A percentile compares a stretch with the other conserved stretches of the same genome.
Evolutionary conservation across 2,888 invertebrate genomes (phyloP).

Genomic region (Spodoptera littoralis): DNA sequence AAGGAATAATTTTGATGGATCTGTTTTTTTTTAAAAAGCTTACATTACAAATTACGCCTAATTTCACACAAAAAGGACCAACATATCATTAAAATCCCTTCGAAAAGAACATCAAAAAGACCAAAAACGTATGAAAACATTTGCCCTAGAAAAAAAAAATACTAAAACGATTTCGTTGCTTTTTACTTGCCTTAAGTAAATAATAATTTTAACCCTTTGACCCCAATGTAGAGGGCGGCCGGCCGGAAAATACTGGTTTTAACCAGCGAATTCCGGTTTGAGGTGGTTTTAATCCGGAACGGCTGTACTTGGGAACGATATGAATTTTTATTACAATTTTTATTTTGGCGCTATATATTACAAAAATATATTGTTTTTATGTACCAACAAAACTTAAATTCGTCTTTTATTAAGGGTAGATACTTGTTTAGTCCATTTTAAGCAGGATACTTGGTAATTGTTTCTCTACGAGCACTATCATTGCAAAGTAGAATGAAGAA

Average conservation of each 20-base stretch:
- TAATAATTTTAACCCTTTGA: constrained; percentile 64
- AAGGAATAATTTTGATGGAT: too few relatives aligned
- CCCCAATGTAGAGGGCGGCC: constrained; percentile 53
- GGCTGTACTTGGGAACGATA: constrained; percentile 15
- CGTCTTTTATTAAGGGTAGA: too few relatives aligned
- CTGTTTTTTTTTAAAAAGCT: too few relatives aligned
- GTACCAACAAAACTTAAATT: too few relatives aligned
- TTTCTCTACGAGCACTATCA: too few relatives aligned
- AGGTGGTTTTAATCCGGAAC: constrained; percentile 50
- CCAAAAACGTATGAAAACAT: constrained; percentile 15
- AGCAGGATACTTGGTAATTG: too few relatives aligned
- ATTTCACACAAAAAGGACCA: too few relatives aligned
- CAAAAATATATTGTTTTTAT: background rate
- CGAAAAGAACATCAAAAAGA: constrained; percentile 18
- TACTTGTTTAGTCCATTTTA: too few relatives aligned
- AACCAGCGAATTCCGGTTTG: constrained; percentile 66
- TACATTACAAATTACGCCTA: too few relatives aligned
- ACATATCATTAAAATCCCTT: too few relatives aligned
- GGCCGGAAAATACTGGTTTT: constrained; percentile 69
- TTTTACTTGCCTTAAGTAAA: constrained; percentile 57
- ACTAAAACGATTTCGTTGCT: constrained; percentile 20
- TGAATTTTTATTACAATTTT: constrained; percentile 13
- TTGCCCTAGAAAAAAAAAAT: constrained; percentile 30
- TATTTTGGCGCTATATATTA: background rate
- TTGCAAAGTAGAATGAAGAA: too few relatives aligned